These are phyloP conservation scores for Parauchenoglanis punctatus DNA, from an alignment of 2,797 vertebrate genomes.

Conservation along the genomic window DNA sequence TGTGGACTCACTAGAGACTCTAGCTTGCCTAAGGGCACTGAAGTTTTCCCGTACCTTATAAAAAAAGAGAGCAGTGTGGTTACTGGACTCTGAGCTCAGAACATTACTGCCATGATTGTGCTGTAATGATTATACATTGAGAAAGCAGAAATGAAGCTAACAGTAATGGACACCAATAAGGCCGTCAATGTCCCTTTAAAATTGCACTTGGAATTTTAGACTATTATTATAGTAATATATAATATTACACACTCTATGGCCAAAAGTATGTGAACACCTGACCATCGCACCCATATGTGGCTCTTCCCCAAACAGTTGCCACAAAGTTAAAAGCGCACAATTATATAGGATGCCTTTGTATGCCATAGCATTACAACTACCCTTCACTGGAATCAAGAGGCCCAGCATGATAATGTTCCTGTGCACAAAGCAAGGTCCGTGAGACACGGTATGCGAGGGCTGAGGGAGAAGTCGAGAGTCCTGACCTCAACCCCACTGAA, in stretches of 20 bases:
- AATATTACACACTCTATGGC: neutral
- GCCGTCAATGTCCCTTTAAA: neutral
- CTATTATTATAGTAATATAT: neutral
- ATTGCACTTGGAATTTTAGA: neutral
- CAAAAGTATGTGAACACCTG: neutral
- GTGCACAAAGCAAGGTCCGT: neutral
- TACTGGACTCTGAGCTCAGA: neutral
- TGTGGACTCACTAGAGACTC: slow-evolving; percentile 17
- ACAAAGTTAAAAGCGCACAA: neutral
- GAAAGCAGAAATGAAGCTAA: neutral
- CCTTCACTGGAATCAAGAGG: neutral
- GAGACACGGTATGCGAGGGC: neutral
- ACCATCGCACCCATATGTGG: neutral
- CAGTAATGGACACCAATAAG: neutral
- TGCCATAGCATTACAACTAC: neutral
- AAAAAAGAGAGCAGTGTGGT: neutral
- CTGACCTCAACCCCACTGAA: neutral
- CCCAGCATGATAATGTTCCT: no score
- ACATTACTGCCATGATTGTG: neutral
- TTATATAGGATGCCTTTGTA: neutral
- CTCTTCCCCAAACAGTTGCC: neutral
- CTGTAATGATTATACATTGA: neutral
- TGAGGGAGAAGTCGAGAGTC: neutral
- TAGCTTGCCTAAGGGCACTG: slow-evolving; percentile 26
- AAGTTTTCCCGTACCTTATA: neutral